These are phyloP conservation scores for Cremastinae sp. DNA, from an alignment of 2,888 invertebrate genomes.

Conservation along the genomic window DNA sequence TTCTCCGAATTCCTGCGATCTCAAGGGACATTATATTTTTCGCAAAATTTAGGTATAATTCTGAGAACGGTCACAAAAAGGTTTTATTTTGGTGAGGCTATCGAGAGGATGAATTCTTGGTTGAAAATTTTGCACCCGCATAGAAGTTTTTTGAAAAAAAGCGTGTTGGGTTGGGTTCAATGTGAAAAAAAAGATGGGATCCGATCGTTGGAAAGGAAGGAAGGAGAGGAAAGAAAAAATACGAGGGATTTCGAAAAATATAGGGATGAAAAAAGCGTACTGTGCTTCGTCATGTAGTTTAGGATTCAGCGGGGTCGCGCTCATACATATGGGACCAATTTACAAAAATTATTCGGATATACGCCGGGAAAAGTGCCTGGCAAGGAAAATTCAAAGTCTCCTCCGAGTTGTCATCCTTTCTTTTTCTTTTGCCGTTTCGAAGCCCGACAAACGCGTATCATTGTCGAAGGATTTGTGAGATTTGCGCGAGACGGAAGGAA, in stretches of 20 bases:
- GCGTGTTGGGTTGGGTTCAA: slow-evolving; percentile 55
- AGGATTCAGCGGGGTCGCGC: slow-evolving; percentile 68
- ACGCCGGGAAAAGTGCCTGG: slow-evolving; percentile 58
- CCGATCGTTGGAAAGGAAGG: slow-evolving; percentile 35
- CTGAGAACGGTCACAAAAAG: slow-evolving; percentile 71
- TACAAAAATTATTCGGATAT: slow-evolving; percentile 75
- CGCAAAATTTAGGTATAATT: slow-evolving; percentile 56
- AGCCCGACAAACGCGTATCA: slow-evolving; percentile 68
- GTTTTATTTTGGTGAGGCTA: slow-evolving; percentile 71
- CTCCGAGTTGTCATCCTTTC: background rate
- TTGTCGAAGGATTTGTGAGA: slow-evolving; percentile 72
- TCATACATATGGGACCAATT: slow-evolving; percentile 76
- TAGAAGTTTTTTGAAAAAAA: slow-evolving; percentile 40
- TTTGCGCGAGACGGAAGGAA: slow-evolving; percentile 56
- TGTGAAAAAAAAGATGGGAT: slow-evolving; percentile 55
- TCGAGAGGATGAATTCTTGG: slow-evolving; percentile 61
- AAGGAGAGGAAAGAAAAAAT: slow-evolving; percentile 38
- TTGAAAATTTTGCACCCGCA: slow-evolving; percentile 73
- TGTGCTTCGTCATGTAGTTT: slow-evolving; percentile 66
- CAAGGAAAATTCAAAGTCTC: slow-evolving; percentile 23
- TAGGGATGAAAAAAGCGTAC: slow-evolving; percentile 49
- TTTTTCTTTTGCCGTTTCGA: slow-evolving; percentile 19
- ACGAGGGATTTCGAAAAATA: slow-evolving; percentile 40
- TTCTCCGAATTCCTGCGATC: slow-evolving; percentile 42
- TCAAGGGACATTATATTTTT: slow-evolving; percentile 68